A percentile compares a stretch with the other conserved stretches of the same genome.
These are phyloP conservation scores for Cylas formicarius DNA, from an alignment of 1,140 invertebrate species.

Conservation along the genomic window DNA sequence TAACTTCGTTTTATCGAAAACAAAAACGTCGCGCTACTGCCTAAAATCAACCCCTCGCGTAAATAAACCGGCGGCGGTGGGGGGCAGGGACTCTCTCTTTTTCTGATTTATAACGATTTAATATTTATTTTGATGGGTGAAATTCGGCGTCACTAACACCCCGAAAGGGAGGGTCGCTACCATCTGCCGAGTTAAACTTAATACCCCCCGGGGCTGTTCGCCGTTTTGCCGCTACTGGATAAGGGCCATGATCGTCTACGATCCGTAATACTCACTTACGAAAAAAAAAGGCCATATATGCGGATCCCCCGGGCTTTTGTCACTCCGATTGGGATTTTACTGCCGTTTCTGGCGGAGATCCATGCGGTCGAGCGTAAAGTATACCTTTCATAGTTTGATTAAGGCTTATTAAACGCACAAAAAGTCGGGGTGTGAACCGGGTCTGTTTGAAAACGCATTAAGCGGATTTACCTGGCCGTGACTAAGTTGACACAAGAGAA, in stretches of 20 bases:
- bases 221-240: slow-evolving; percentile 10
- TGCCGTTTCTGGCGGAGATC: too few relatives aligned
- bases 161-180: slow-evolving; percentile 26
- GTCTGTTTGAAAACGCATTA: slow-evolving; percentile 15
- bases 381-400: too few relatives aligned
- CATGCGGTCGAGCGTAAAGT: too few relatives aligned
- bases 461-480: slow-evolving; percentile 14
- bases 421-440: slow-evolving; percentile 12
- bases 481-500: slow-evolving; percentile 10
- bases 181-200: slow-evolving; percentile 40
- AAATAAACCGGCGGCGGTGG: too few relatives aligned
- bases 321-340: slow-evolving; percentile 32
- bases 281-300: slow-evolving; percentile 16
- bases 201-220: slow-evolving; percentile 26
- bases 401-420: slow-evolving; percentile 15
- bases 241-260: slow-evolving; percentile 21
- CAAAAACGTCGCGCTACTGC: too few relatives aligned
- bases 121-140: slow-evolving; percentile 46
- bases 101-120: slow-evolving; percentile 45
- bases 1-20: too few relatives aligned
- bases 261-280: slow-evolving; percentile 3
- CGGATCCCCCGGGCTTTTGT: slow-evolving; percentile 23
- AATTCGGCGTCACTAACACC: slow-evolving; percentile 43
- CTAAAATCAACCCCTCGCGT: too few relatives aligned
- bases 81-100: too few relatives aligned